Conservation (phyloP, 2,797 vertebrate genomes). For the Scomberomorus guttatus region DNA sequence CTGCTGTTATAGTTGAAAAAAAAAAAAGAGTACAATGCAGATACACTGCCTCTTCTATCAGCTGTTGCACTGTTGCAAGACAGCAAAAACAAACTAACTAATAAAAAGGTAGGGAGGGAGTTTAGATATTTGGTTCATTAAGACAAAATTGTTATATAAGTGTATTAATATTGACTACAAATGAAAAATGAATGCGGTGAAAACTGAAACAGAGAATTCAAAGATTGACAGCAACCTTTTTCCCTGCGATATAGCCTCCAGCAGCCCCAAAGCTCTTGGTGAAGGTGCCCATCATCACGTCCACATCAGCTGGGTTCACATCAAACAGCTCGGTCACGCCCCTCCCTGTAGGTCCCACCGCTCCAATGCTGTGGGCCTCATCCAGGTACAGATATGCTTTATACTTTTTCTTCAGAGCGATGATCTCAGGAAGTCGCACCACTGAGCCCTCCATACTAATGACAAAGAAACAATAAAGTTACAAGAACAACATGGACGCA, state of each 20-base stretch:
- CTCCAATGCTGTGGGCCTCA: conserved; percentile 97
- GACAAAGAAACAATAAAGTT: conserved; percentile 27
- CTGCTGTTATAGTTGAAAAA: neutral
- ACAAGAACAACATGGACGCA: neutral
- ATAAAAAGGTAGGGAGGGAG: no score
- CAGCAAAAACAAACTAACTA: neutral
- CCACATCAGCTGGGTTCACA: conserved; percentile 90
- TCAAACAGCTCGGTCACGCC: conserved; percentile 91
- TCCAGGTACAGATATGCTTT: conserved; percentile 98
- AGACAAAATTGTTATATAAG: no score
- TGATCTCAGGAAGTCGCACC: conserved; percentile 91
- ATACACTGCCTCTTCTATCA: neutral
- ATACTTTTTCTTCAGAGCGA: conserved; percentile 97
- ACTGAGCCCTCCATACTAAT: conserved; percentile 98
- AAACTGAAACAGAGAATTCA: neutral
- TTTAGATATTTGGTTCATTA: neutral
- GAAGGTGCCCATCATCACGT: conserved; percentile 98
- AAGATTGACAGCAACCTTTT: conserved; percentile 85
- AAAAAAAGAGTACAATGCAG: no score
- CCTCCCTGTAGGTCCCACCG: conserved; percentile 88
- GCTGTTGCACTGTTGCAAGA: neutral
- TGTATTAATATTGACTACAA: neutral
- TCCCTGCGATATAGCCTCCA: conserved; percentile 97
- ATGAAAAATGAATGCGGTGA: no score
- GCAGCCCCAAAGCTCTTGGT: conserved; percentile 96